phyloP scores from a whole-genome alignment of 2,113 vertebrate species.

The Scomber japonicus region DNA sequence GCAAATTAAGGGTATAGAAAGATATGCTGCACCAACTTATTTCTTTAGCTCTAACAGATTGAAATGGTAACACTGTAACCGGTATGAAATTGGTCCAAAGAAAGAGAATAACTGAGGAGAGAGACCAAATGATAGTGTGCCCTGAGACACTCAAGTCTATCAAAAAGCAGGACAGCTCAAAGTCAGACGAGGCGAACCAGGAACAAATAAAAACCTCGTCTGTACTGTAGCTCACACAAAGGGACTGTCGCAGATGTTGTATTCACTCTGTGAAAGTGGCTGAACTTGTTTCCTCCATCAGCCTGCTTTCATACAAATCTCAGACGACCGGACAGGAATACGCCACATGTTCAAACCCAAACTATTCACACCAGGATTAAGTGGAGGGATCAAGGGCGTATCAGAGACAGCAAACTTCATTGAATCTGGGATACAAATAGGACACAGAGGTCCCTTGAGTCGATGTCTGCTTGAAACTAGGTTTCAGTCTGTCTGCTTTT shows the following conservation, averaged over 20 bases:
- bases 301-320: constrained; percentile 15
- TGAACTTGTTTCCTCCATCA: constrained; percentile 20
- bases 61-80: constrained; percentile 15
- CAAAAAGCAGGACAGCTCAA: background rate
- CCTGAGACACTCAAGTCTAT: background rate
- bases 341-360: constrained; percentile 15
- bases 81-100: constrained; percentile 22
- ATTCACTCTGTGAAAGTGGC: constrained; percentile 21
- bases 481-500: constrained; percentile 18
- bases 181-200: background rate
- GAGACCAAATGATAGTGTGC: background rate
- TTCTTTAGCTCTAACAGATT: constrained; percentile 31
- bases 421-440: constrained; percentile 27
- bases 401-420: constrained; percentile 22
- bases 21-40: background rate
- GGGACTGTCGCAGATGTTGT: constrained; percentile 15
- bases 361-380: constrained; percentile 33
- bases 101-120: background rate
- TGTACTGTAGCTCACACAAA: constrained; percentile 8
- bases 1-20: constrained; percentile 36
- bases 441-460: constrained; percentile 29
- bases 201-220: constrained; percentile 7
- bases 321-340: background rate
- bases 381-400: constrained; percentile 20
- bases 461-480: constrained; percentile 1